A percentile compares a stretch with the other conserved stretches of the same genome.
phyloP scores from a whole-genome alignment of 2,888 invertebrate species.

The Pasiphila rectangulata region DNA sequence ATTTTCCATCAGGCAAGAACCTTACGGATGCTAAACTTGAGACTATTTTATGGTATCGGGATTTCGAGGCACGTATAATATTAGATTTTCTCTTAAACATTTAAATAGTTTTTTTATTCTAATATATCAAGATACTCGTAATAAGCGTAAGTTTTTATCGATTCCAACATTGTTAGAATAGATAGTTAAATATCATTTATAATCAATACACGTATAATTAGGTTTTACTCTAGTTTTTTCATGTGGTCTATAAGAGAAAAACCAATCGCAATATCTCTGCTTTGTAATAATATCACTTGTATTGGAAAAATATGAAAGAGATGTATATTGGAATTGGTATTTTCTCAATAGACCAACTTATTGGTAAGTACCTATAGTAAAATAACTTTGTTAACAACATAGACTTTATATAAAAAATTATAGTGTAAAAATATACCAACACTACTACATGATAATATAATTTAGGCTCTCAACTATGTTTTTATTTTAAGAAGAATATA shows the following conservation, averaged over 20 bases:
- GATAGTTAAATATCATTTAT: constrained; percentile 42
- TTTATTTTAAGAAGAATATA: constrained; percentile 52
- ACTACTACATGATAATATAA: constrained; percentile 49
- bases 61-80: constrained; percentile 69
- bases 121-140: constrained; percentile 75
- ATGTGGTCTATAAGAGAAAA: constrained; percentile 18
- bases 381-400: constrained; percentile 40
- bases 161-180: constrained; percentile 57
- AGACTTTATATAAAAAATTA: constrained; percentile 53
- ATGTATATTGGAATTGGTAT: constrained; percentile 6
- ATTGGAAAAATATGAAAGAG: background rate
- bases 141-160: constrained; percentile 75
- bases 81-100: constrained; percentile 62
- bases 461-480: constrained; percentile 52
- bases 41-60: constrained; percentile 46
- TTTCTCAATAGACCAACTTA: constrained; percentile 27
- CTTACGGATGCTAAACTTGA: no score
- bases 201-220: constrained; percentile 32
- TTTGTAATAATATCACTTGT: background rate
- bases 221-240: constrained; percentile 25
- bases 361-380: constrained; percentile 33
- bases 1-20: no score
- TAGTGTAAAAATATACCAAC: constrained; percentile 60
- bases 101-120: constrained; percentile 65
- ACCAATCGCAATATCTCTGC: constrained; percentile 2